Percentiles rank a stretch among this genome's conserved stretches.
These are phyloP conservation scores for Euglossa dilemma DNA, from an alignment of 1,140 invertebrate genomes.

Conservation along the genomic window DNA sequence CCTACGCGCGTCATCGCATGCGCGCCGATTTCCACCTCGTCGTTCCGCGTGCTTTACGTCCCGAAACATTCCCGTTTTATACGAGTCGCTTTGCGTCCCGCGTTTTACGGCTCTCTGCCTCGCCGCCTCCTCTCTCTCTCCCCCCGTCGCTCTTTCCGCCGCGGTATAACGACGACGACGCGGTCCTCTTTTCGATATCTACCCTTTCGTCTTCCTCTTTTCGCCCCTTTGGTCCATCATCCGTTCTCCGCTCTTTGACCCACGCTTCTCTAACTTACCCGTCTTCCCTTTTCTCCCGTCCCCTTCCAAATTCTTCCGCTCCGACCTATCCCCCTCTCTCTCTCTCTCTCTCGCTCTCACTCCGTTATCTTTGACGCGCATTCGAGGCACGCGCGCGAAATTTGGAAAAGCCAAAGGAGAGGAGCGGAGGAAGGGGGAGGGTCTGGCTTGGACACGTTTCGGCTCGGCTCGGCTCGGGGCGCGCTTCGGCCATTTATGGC, in stretches of 20 bases:
- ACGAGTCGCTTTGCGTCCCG: conserved; percentile 23
- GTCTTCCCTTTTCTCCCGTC: not conserved
- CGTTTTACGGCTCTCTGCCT: conserved; percentile 11
- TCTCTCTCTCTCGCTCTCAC: not conserved
- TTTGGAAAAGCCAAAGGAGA: conserved; percentile 52
- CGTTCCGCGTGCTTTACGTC: conserved; percentile 46
- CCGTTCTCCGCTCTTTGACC: too few relatives aligned
- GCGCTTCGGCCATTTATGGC: conserved; percentile 41
- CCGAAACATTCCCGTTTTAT: conserved; percentile 59
- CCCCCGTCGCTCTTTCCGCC: not conserved
- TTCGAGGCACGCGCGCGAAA: conserved; percentile 55
- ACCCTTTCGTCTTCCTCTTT: not conserved
- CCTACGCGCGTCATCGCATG: conserved; percentile 26
- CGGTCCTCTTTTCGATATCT: not conserved
- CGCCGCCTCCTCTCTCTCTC: not conserved
- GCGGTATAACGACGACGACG: not conserved
- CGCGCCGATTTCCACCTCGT: conserved; percentile 15
- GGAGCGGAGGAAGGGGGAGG: not conserved
- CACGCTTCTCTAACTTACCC: too few relatives aligned
- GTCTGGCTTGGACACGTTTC: not conserved
- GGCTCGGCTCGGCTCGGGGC: conserved; percentile 8
- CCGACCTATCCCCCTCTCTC: not conserved
- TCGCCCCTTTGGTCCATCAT: not conserved
- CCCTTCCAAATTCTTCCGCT: too few relatives aligned
- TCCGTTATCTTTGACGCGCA: not conserved